Conservation (phyloP, 2,113 vertebrate genomes). For the Austrofundulus limnaeus region DNA sequence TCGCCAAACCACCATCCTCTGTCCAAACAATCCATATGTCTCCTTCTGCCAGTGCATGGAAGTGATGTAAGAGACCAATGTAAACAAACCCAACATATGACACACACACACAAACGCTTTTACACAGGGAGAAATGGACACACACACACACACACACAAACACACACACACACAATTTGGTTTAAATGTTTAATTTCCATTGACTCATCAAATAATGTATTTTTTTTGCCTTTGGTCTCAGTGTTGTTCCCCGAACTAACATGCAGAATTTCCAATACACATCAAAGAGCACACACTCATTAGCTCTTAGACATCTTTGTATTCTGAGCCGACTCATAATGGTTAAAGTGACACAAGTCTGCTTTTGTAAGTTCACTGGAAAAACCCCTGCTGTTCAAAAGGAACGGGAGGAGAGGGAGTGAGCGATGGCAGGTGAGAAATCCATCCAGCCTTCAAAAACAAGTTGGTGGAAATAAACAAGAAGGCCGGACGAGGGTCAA, state of each 20-base stretch:
- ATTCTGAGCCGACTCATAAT: constrained; percentile 37
- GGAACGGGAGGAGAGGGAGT: neutral
- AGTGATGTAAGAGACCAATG: constrained; percentile 62
- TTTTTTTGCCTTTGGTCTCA: constrained; percentile 42
- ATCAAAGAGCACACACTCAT: constrained; percentile 37
- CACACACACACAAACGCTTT: constrained; percentile 12
- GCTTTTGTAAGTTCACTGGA: constrained; percentile 42
- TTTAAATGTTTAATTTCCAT: constrained; percentile 41
- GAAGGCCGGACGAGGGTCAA: neutral
- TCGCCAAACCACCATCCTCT: constrained; percentile 52
- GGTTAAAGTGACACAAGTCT: constrained; percentile 53
- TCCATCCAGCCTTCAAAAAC: constrained; percentile 49
- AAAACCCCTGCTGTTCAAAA: constrained; percentile 32
- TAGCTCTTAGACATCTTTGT: constrained; percentile 34
- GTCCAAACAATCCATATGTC: constrained; percentile 59
- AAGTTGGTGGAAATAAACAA: constrained; percentile 38
- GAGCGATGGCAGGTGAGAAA: constrained; percentile 29
- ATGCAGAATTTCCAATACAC: constrained; percentile 46
- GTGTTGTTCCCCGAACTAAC: constrained; percentile 52
- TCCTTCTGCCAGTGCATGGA: constrained; percentile 51
- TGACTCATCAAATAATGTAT: constrained; percentile 52
- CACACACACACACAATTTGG: constrained; percentile 13
- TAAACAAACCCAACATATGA: constrained; percentile 46
- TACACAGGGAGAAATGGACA: too few species aligned
- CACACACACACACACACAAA: too few species aligned